These are phyloP conservation scores for Patella depressa DNA, from an alignment of 2,888 invertebrate genomes.

Conservation along the genomic window DNA sequence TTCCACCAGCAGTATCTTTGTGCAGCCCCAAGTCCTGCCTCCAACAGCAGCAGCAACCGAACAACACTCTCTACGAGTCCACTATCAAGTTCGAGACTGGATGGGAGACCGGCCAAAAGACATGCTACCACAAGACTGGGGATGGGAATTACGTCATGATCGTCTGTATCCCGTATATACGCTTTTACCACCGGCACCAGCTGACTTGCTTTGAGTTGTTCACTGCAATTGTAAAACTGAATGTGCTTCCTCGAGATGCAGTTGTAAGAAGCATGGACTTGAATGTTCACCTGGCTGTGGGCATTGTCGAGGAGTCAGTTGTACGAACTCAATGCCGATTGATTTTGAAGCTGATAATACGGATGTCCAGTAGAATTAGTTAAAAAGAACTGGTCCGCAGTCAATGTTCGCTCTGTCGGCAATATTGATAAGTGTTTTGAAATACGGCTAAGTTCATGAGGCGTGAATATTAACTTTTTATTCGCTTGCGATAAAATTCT, in stretches of 20 bases:
- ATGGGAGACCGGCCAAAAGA: constrained; percentile 12
- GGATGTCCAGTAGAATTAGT: too few relatives aligned
- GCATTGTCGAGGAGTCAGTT: constrained; percentile 34
- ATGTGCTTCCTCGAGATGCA: constrained; percentile 38
- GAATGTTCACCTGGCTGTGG: constrained; percentile 35
- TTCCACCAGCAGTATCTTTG: too few relatives aligned
- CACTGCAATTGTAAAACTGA: constrained; percentile 27
- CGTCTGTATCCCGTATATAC: constrained; percentile 33
- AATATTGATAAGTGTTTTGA: too few relatives aligned
- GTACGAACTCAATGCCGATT: constrained; percentile 28
- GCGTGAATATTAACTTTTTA: too few relatives aligned
- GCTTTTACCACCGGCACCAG: constrained; percentile 26
- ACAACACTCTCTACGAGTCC: constrained; percentile 41
- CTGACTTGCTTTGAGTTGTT: too few relatives aligned
- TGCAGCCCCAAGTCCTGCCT: constrained; percentile 39
- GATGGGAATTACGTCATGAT: constrained; percentile 28
- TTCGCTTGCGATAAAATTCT: too few relatives aligned
- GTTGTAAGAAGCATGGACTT: constrained; percentile 41
- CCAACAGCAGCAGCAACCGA: constrained; percentile 44
- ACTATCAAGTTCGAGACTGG: constrained; percentile 44
- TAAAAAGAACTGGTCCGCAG: too few relatives aligned
- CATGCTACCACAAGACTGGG: constrained; percentile 35
- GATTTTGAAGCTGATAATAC: not conserved
- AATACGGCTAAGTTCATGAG: too few relatives aligned
- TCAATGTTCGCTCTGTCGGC: too few relatives aligned